Evolutionary conservation across 2,888 invertebrate species (phyloP).

Genomic region (Eupithecia tripunctaria): DNA sequence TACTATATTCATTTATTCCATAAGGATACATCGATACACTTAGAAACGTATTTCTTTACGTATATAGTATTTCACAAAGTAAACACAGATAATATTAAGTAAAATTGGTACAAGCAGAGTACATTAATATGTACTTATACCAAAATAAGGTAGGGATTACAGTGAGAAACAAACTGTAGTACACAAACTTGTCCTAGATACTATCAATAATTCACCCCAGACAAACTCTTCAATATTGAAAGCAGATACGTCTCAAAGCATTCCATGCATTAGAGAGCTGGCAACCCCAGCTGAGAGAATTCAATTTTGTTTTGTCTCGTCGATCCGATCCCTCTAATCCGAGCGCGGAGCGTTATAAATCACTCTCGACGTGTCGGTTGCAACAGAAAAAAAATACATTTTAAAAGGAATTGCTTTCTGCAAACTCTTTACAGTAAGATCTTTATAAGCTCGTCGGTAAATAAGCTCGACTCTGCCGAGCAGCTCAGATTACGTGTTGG

Average conservation of each 20-base stretch:
- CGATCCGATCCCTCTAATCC: slow-evolving; percentile 27
- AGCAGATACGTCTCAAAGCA: slow-evolving; percentile 6
- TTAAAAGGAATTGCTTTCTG: slow-evolving; percentile 12
- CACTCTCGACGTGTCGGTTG: slow-evolving; percentile 31
- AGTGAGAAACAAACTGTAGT: too few relatives aligned
- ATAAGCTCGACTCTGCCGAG: not conserved
- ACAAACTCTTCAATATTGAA: not conserved
- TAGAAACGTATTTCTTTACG: too few relatives aligned
- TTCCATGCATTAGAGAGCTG: slow-evolving; percentile 7
- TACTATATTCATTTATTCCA: too few relatives aligned
- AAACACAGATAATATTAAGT: too few relatives aligned
- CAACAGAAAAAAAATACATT: slow-evolving; percentile 23
- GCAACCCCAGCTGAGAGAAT: slow-evolving; percentile 22
- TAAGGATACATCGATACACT: too few relatives aligned
- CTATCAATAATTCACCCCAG: not conserved
- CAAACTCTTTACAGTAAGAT: slow-evolving; percentile 9
- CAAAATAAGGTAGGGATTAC: too few relatives aligned
- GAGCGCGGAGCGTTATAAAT: slow-evolving; percentile 32
- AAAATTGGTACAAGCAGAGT: too few relatives aligned
- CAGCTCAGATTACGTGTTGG: slow-evolving; percentile 1
- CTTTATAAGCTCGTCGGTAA: slow-evolving; percentile 12
- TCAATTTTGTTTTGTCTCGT: slow-evolving; percentile 32
- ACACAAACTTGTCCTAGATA: not conserved
- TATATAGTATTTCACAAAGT: too few relatives aligned
- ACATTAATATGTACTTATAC: too few relatives aligned